These are phyloP conservation scores for Naso thynnoides DNA, from an alignment of 2,797 vertebrate species.

Conservation along the genomic window DNA sequence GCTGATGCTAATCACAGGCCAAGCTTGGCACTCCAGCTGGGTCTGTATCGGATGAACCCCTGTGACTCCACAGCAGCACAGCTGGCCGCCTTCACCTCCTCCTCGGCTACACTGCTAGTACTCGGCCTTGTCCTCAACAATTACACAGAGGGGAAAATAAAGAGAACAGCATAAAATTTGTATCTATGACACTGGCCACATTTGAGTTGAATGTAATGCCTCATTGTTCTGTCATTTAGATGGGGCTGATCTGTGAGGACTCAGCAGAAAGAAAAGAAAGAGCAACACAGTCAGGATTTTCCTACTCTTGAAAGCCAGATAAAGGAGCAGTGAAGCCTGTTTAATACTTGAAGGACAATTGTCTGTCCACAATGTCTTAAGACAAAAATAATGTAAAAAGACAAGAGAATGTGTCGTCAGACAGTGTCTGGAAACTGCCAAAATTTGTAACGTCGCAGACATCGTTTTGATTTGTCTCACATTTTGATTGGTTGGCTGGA, in stretches of 20 bases:
- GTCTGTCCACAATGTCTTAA: no score
- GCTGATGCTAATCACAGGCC: constrained; percentile 24
- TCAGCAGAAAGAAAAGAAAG: constrained; percentile 37
- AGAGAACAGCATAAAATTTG: constrained; percentile 61
- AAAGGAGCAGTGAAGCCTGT: no score
- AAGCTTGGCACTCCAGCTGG: constrained; percentile 33
- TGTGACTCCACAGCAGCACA: constrained; percentile 3
- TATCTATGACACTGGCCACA: constrained; percentile 57
- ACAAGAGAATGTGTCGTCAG: no score
- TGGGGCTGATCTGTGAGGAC: constrained; percentile 50
- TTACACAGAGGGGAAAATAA: constrained; percentile 37
- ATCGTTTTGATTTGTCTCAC: no score
- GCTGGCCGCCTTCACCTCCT: constrained; percentile 11
- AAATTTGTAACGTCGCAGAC: no score
- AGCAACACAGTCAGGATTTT: constrained; percentile 10
- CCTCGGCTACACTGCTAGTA: constrained; percentile 16
- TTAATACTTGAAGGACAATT: no score
- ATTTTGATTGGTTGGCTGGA: no score
- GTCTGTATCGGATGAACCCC: constrained; percentile 50
- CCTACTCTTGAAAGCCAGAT: no score
- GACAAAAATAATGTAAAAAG: no score
- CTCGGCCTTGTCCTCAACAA: constrained; percentile 9
- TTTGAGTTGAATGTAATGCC: constrained; percentile 65
- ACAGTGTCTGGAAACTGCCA: no score
- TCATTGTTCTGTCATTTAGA: constrained; percentile 64